Evolutionary conservation across 2,888 invertebrate species (phyloP).

Genomic region (Brenthis daphne): DNA sequence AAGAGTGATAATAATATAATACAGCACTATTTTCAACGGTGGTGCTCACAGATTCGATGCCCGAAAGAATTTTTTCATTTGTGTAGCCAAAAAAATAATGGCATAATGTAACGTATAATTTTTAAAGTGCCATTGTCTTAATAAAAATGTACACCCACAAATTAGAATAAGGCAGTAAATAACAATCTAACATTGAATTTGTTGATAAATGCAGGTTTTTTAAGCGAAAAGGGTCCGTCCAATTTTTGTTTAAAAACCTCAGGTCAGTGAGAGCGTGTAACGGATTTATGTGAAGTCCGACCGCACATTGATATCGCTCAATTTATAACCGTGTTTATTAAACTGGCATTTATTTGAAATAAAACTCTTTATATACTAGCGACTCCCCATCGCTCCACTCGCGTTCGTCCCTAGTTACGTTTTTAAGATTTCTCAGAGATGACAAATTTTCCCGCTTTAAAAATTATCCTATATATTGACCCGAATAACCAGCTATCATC

Average conservation of each 20-base stretch:
- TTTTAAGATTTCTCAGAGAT: too few relatives aligned
- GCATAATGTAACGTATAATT: too few relatives aligned
- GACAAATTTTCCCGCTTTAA: too few relatives aligned
- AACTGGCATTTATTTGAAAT: constrained; percentile 8
- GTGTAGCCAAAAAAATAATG: too few relatives aligned
- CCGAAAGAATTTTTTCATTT: too few relatives aligned
- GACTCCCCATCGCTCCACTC: too few relatives aligned
- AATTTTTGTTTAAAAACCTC: constrained; percentile 12
- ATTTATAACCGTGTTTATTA: constrained; percentile 28
- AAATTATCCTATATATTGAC: too few relatives aligned
- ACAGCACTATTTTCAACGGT: too few relatives aligned
- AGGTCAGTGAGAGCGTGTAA: constrained; percentile 7
- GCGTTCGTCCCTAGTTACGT: too few relatives aligned
- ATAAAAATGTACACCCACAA: constrained; percentile 6
- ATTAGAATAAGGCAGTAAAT: constrained; percentile 2
- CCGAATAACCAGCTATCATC: too few relatives aligned
- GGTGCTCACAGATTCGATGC: too few relatives aligned
- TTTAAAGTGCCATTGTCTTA: background rate
- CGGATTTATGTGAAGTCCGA: constrained; percentile 26
- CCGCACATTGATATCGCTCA: constrained; percentile 29
- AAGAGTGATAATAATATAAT: too few relatives aligned
- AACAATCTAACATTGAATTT: constrained; percentile 1
- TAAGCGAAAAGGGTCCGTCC: background rate
- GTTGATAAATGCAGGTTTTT: background rate
- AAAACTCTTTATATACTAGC: background rate